Conservation (phyloP, 2,797 vertebrate species). For the Epinephelus malabaricus region DNA sequence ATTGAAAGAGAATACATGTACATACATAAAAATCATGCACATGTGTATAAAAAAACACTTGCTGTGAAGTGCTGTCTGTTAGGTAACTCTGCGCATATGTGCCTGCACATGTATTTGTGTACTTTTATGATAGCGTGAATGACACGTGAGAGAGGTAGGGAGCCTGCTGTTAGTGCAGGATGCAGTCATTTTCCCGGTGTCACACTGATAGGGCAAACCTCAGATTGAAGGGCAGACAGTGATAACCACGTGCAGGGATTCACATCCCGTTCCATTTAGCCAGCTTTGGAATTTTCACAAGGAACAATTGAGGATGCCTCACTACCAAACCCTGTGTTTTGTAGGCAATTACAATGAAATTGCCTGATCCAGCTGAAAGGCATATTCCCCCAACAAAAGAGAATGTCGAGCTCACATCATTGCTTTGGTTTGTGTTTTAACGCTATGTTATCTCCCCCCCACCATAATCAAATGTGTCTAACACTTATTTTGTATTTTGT, state of each 20-base stretch:
- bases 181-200: slow-evolving; percentile 68
- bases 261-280: slow-evolving; percentile 71
- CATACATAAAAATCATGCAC: slow-evolving; percentile 28
- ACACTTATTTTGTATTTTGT: slow-evolving; percentile 38
- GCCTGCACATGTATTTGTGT: slow-evolving; percentile 27
- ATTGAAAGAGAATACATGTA: slow-evolving; percentile 59
- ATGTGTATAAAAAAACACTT: slow-evolving; percentile 25
- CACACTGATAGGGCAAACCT: slow-evolving; percentile 58
- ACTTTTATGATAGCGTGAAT: slow-evolving; percentile 22
- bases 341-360: slow-evolving; percentile 81
- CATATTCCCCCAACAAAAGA: slow-evolving; percentile 69
- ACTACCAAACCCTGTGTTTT: slow-evolving; percentile 70
- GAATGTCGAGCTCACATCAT: slow-evolving; percentile 52
- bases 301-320: slow-evolving; percentile 64
- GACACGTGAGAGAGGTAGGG: slow-evolving; percentile 43
- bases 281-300: slow-evolving; percentile 77
- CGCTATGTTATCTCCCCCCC: slow-evolving; percentile 32
- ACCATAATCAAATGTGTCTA: slow-evolving; percentile 44
- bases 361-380: slow-evolving; percentile 71
- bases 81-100: slow-evolving; percentile 29
- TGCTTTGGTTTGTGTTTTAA: slow-evolving; percentile 52
- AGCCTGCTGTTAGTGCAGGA: slow-evolving; percentile 69
- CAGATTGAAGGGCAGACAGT: slow-evolving; percentile 73
- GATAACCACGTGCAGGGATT: slow-evolving; percentile 76
- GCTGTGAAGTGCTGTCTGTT: slow-evolving; percentile 36